Conservation (phyloP, 2,888 invertebrate species). For the Cabera pusaria region DNA sequence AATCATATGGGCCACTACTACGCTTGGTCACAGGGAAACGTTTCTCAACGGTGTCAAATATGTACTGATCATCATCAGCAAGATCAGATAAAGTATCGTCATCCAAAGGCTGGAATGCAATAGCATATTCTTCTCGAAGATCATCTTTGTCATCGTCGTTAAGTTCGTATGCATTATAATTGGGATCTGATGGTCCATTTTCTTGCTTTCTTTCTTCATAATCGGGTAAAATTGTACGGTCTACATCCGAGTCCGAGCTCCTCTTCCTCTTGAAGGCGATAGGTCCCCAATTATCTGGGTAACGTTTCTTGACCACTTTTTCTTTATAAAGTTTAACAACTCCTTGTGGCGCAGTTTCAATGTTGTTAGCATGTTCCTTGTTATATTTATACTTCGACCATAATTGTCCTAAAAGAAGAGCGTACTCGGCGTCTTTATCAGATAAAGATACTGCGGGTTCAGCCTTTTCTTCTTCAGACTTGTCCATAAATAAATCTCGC, state of each 20-base stretch:
- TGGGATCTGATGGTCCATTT: slow-evolving; percentile 47
- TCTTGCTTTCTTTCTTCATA: slow-evolving; percentile 55
- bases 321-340: slow-evolving; percentile 74
- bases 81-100: slow-evolving; percentile 66
- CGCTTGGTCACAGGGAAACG: slow-evolving; percentile 87
- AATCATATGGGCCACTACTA: slow-evolving; percentile 74
- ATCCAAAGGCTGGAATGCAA: slow-evolving; percentile 76
- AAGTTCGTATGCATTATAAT: slow-evolving; percentile 62
- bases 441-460: slow-evolving; percentile 52
- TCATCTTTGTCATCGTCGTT: slow-evolving; percentile 71
- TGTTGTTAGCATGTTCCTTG: slow-evolving; percentile 57
- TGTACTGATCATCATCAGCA: slow-evolving; percentile 67
- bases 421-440: slow-evolving; percentile 79
- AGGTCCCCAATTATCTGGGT: slow-evolving; percentile 75
- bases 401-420: slow-evolving; percentile 77
- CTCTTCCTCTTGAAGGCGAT: slow-evolving; percentile 78
- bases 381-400: slow-evolving; percentile 83
- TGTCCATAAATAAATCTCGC: slow-evolving; percentile 66
- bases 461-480: slow-evolving; percentile 57
- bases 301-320: slow-evolving; percentile 72
- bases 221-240: slow-evolving; percentile 48
- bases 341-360: slow-evolving; percentile 65
- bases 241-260: slow-evolving; percentile 60
- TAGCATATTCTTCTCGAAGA: slow-evolving; percentile 71
- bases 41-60: slow-evolving; percentile 76